Base-by-base conservation (phyloP, 37 sponge, comb jelly and placozoan species). In the Mnemiopsis leidyi region DNA sequence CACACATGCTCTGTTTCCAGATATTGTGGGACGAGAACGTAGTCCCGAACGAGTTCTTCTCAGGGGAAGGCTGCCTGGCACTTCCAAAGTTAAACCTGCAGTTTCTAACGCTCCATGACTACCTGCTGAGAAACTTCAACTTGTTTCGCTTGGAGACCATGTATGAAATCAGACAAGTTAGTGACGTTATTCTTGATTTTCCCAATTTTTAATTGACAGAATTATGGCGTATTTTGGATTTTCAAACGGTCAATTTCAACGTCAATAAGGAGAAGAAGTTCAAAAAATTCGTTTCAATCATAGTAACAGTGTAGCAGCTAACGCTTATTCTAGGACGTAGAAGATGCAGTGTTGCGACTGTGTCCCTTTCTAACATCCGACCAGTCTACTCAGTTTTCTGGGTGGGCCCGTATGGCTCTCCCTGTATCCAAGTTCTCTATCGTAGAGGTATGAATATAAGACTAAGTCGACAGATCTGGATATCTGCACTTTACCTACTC, bases 71-170 rank as follows among this genome's bases (percentile, higher is more conserved):
- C 31, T 97, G 96, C 90, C 94, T 99, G 28, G 97, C 99, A 38
- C 95, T 99, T 23, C 99, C 99, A 21, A 99, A 99, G 88, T 95
- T 99, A n/a, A 99, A 99, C 79, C 95, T 99, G n/a, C 99, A 99
- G 94, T 99, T 97, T 82, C 96, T 99, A 75, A 99, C 99, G 7
- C 95, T 99, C 7, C 99, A 97, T 48, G 99, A 99, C 93, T 99
- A 99, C 39, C 94, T 99, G 23, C 94, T 97, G 32, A 93, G 99
- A 2, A 99, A 99, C 93, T 95, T 96, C 79, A 95, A 92, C 69
- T 93, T 99, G 93, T 99, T 99, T 92, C 32, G 96, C 31, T 95
- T 99, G 77, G 99, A 99, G 92, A 96, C 99, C 0, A 99, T 97
- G 20, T 99, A 97, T 96, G 90, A 85, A 85, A 85, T 85, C 23